These are phyloP conservation scores for Eutolmus rufibarbis DNA, from an alignment of 2,888 invertebrate species.

Conservation along the genomic window DNA sequence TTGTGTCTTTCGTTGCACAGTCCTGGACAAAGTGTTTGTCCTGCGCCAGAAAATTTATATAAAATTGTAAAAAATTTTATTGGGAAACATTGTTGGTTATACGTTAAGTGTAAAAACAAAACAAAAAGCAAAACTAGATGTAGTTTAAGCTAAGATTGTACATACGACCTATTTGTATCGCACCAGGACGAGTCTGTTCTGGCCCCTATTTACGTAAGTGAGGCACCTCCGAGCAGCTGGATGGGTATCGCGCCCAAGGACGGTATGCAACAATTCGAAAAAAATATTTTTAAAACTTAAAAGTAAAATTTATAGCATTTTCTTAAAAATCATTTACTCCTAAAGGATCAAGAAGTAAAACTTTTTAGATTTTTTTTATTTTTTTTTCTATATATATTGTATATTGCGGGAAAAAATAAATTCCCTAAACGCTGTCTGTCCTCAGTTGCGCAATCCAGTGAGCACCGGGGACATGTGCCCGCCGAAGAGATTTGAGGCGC, in stretches of 20 bases:
- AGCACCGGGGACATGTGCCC: neutral
- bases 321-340: neutral
- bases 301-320: neutral
- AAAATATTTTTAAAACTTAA: neutral
- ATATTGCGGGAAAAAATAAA: no score
- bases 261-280: neutral
- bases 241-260: neutral
- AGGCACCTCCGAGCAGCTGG: neutral
- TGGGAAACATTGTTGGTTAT: slow-evolving; percentile 13
- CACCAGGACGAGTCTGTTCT: slow-evolving; percentile 20
- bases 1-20: slow-evolving; percentile 15
- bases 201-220: slow-evolving; percentile 30
- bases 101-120: slow-evolving; percentile 15
- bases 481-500: neutral
- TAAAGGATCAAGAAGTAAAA: neutral
- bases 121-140: slow-evolving; percentile 7
- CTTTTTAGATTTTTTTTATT: neutral
- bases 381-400: neutral
- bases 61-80: slow-evolving; percentile 33
- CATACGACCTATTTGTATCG: slow-evolving; percentile 31
- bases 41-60: slow-evolving; percentile 2
- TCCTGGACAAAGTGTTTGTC: neutral
- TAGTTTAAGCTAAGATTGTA: slow-evolving; percentile 18
- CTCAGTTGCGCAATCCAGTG: neutral
- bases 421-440: neutral